phyloP scores from a whole-genome alignment of 1,140 invertebrate species.

The Ladona fulva region DNA sequence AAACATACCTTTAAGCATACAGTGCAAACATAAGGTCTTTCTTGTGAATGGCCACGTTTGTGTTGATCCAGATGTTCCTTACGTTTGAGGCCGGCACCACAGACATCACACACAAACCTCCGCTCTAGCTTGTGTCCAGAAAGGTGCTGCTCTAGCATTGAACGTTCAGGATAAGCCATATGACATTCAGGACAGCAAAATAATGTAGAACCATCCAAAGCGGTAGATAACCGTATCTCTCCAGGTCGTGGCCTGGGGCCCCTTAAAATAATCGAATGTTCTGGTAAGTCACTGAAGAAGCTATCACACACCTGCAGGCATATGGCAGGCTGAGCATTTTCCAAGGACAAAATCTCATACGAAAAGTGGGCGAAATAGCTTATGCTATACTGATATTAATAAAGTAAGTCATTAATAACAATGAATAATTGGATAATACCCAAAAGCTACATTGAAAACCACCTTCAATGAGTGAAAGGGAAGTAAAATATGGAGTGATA shows the following conservation, averaged over 20 bases:
- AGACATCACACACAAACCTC: slow-evolving; percentile 35
- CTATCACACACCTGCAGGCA: too few species aligned
- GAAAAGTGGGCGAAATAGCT: too few species aligned
- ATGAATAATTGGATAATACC: too few species aligned
- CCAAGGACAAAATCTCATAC: too few species aligned
- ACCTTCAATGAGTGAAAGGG: too few species aligned
- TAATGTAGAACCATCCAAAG: slow-evolving; percentile 20
- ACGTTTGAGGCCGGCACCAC: slow-evolving; percentile 39
- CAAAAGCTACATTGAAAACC: too few species aligned
- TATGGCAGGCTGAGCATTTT: too few species aligned
- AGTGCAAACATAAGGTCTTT: slow-evolving; percentile 19
- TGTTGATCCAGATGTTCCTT: slow-evolving; percentile 33
- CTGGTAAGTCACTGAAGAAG: background rate
- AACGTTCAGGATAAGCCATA: slow-evolving; percentile 20
- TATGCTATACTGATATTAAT: too few species aligned
- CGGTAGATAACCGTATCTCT: slow-evolving; percentile 18
- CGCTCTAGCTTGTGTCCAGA: slow-evolving; percentile 19
- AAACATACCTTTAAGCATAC: slow-evolving; percentile 19
- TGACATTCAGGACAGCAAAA: slow-evolving; percentile 25
- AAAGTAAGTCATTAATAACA: too few species aligned
- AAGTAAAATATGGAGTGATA: too few species aligned
- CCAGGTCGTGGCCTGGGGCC: slow-evolving; percentile 14
- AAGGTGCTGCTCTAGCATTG: slow-evolving; percentile 18
- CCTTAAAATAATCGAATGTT: background rate
- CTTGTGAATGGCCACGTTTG: slow-evolving; percentile 19